phyloP scores from a whole-genome alignment of 1,140 invertebrate species.

The Lutraria rhynchaena region DNA sequence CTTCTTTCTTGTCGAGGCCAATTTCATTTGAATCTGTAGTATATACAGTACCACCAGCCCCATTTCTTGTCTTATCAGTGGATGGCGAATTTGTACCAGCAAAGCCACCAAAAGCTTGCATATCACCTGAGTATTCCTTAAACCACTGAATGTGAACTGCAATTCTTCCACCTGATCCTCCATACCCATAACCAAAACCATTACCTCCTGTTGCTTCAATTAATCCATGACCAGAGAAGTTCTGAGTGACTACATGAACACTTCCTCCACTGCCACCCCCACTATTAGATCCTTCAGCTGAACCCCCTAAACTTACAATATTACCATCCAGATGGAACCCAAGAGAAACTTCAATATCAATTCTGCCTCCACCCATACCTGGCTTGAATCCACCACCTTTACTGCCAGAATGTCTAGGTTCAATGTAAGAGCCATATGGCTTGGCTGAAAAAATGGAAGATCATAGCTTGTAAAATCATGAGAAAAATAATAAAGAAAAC shows the following conservation, averaged over 20 bases:
- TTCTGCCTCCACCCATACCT: slow-evolving; percentile 69
- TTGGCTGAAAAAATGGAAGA: slow-evolving; percentile 51
- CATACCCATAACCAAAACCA: slow-evolving; percentile 64
- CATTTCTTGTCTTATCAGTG: slow-evolving; percentile 62
- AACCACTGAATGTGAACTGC: slow-evolving; percentile 68
- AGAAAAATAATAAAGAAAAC: no score
- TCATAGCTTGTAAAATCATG: no score
- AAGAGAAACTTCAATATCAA: slow-evolving; percentile 68
- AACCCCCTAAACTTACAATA: slow-evolving; percentile 63
- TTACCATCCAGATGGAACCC: slow-evolving; percentile 71
- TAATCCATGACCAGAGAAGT: slow-evolving; percentile 74
- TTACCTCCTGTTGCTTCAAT: slow-evolving; percentile 65
- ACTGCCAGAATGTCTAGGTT: slow-evolving; percentile 66
- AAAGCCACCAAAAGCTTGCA: slow-evolving; percentile 68
- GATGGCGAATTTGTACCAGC: slow-evolving; percentile 50
- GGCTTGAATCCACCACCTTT: slow-evolving; percentile 65
- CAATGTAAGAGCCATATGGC: slow-evolving; percentile 70
- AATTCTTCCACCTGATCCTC: slow-evolving; percentile 71
- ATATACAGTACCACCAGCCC: slow-evolving; percentile 72
- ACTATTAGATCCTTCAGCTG: slow-evolving; percentile 59
- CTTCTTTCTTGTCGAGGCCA: slow-evolving; percentile 60
- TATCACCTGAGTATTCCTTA: slow-evolving; percentile 68
- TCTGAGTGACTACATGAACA: slow-evolving; percentile 65
- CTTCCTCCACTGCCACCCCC: slow-evolving; percentile 76
- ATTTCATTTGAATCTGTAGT: slow-evolving; percentile 64